Evolutionary conservation across 2,113 vertebrate species (phyloP).

Genomic region (Callionymus lyra): DNA sequence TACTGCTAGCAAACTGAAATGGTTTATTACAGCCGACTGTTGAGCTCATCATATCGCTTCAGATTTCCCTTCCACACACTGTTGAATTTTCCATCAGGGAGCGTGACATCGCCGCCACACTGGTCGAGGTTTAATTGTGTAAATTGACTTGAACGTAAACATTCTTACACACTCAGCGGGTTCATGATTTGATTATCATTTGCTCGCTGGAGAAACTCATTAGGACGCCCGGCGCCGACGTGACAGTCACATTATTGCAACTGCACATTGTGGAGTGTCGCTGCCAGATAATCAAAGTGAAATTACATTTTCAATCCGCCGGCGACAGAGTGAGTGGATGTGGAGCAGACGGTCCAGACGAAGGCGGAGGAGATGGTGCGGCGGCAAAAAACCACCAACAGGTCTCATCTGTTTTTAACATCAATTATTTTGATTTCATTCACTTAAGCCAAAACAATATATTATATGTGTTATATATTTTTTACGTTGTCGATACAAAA

Average conservation of each 20-base stretch:
- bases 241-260: constrained; percentile 19
- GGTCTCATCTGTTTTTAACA: too few species aligned
- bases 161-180: not conserved
- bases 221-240: not conserved
- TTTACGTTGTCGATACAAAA: too few species aligned
- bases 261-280: constrained; percentile 13
- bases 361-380: constrained; percentile 17
- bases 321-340: constrained; percentile 18
- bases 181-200: constrained; percentile 29
- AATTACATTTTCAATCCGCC: constrained; percentile 26
- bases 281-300: constrained; percentile 30
- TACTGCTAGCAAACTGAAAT: too few species aligned
- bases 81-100: not conserved
- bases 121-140: constrained; percentile 5
- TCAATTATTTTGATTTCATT: too few species aligned
- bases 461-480: too few species aligned
- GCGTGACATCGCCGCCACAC: constrained; percentile 1
- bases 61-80: not conserved
- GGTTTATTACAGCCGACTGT: too few species aligned
- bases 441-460: too few species aligned
- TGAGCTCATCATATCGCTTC: too few species aligned
- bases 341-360: constrained; percentile 8
- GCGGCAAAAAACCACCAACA: too few species aligned
- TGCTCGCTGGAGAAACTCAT: constrained; percentile 16
- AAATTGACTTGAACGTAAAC: constrained; percentile 15